phyloP scores from a whole-genome alignment of 2,797 vertebrate genomes.

The Oryzias sinensis region DNA sequence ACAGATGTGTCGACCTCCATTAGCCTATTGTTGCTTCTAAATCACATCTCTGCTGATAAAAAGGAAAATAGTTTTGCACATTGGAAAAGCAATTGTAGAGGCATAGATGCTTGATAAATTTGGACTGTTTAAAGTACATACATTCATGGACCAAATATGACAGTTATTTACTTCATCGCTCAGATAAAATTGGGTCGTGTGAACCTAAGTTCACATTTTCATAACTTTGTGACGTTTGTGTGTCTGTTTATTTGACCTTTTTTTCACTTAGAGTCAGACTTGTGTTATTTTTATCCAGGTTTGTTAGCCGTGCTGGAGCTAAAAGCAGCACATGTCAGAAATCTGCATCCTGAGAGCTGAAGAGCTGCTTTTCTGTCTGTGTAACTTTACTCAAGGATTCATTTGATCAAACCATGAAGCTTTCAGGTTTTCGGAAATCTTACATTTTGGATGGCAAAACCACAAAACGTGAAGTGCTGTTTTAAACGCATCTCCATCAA shows the following conservation, averaged over 20 bases:
- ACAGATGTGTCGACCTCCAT: too few species aligned
- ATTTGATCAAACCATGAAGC: neutral
- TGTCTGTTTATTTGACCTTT: neutral
- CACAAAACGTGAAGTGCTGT: too few species aligned
- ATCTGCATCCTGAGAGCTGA: conserved; percentile 20
- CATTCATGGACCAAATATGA: too few species aligned
- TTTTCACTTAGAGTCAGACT: neutral
- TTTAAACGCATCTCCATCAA: too few species aligned
- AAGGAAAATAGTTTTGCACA: too few species aligned
- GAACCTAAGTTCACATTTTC: neutral
- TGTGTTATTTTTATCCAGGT: conserved; percentile 6
- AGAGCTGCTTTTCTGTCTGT: conserved; percentile 20
- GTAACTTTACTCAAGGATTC: conserved; percentile 3
- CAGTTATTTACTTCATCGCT: too few species aligned
- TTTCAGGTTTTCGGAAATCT: neutral
- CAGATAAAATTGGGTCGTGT: neutral
- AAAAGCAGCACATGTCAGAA: neutral
- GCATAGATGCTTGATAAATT: too few species aligned
- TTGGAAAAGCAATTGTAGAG: too few species aligned
- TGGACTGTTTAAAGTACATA: too few species aligned
- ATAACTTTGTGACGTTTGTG: neutral
- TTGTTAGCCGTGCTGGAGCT: neutral
- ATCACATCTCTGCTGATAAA: too few species aligned
- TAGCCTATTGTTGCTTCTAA: too few species aligned
- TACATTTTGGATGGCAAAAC: too few species aligned